phyloP scores from a whole-genome alignment of 1,140 invertebrate species.

The Eciton burchellii region DNA sequence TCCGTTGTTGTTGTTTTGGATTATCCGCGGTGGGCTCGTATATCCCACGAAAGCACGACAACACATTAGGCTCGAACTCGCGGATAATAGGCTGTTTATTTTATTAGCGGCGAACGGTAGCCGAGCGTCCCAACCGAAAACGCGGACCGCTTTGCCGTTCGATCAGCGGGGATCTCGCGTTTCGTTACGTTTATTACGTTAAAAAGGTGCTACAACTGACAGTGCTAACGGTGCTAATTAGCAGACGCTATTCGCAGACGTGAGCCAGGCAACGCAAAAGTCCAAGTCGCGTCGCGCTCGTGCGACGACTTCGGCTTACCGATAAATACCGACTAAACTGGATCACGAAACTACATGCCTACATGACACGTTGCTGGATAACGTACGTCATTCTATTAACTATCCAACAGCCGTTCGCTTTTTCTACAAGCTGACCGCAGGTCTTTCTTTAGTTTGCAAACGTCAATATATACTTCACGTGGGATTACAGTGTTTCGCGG shows the following conservation, averaged over 20 bases:
- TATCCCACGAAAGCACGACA: slow-evolving; percentile 70
- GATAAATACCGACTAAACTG: slow-evolving; percentile 12
- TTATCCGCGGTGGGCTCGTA: slow-evolving; percentile 76
- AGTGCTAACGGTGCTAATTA: background rate
- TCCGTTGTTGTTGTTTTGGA: slow-evolving; percentile 80
- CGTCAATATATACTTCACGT: background rate
- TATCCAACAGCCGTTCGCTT: background rate
- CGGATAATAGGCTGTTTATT: slow-evolving; percentile 82
- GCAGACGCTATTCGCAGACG: too few species aligned
- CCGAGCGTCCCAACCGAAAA: background rate
- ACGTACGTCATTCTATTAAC: slow-evolving; percentile 4
- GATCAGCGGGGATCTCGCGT: background rate
- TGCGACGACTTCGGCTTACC: background rate
- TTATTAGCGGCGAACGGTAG: slow-evolving; percentile 76
- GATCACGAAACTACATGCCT: background rate
- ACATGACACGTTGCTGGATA: background rate
- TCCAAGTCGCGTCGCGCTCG: background rate
- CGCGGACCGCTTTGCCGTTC: too few species aligned
- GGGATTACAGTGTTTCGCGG: background rate
- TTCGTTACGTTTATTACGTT: background rate
- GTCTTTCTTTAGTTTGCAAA: slow-evolving; percentile 16
- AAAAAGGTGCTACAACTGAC: background rate
- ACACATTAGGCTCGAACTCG: slow-evolving; percentile 74
- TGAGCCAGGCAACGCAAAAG: too few species aligned
- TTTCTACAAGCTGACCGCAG: background rate